Base-by-base conservation (phyloP, 2,113 vertebrate genomes). In the Hippocampus zosterae region DNA sequence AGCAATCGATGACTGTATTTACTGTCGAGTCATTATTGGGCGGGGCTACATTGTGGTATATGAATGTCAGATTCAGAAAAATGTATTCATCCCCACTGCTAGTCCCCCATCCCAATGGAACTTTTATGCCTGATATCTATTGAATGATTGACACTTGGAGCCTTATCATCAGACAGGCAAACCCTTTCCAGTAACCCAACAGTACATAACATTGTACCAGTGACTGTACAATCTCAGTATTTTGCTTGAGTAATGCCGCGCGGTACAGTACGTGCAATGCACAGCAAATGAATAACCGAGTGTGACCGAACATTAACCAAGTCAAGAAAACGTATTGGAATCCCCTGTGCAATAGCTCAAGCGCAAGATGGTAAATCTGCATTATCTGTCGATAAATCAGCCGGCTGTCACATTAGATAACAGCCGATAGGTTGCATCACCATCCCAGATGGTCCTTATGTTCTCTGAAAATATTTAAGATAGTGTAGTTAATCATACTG, bases 301-400 rank as follows among this genome's bases (percentile, higher is more conserved):
- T 70, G 19, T 10, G 18, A 74, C 52, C 44, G 78, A 67, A 70
- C 21, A 72, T 66, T 76, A 74, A 78, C 76, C 56, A 57, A 46
- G 42, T 16, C 29, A 13, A 40, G 65, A 48, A 23, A 25, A n/a
- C 13, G n/a, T 23, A 46, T 64, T 16, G 23, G 23, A 15, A 70
- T 29, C n/a, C 3, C 3, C 2, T 2, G 16, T 67, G 11, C 8
- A 52, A 50, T 56, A 44, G 65, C 56, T 71, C 40, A 13, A 5
- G 70, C 1, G 27, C 25, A n/a, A 8, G 0, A n/a, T 69, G 53
- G 76, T 67, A 77, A 69, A 68, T 29, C 27, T 62, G 44, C n/a
- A 2, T 1, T n/a, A 68, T 75, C 27, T 68, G 13, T 74, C 48
- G n/a, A 41, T 33, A 78, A 72, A 81, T 69, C 57, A 48, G 21